Base-by-base conservation (phyloP, 1,140 invertebrate species). In the Drosophila nasuta region DNA sequence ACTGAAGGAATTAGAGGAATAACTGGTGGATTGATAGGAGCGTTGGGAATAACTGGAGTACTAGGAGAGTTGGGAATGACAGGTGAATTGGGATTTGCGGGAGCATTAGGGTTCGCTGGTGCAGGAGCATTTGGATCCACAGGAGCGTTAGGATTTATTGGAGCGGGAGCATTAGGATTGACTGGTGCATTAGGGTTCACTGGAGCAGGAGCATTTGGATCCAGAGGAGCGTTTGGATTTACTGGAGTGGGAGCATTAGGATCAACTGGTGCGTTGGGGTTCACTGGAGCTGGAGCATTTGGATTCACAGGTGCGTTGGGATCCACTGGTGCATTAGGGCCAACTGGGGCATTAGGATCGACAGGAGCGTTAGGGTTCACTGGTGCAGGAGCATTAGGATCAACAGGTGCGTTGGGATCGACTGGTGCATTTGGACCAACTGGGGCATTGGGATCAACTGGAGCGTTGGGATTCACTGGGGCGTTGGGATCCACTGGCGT, bases 321-420 rank as follows among this genome's bases (percentile, higher is more conserved):
- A 6, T 54, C 59, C 0, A 60, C 70, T 33, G 75, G 59, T 51
- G 49, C 30, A 13, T 52, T 63, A 0, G 66, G 66, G 1, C 30
- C 43, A 0, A 58, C 43, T 20, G 68, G 63, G 0, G 45, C 43
- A 3, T 58, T 77, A 0, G 20, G 75, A 5, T 54, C 38, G 0
- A 66, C 63, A 13, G 63, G 63, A 8, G 49, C 63, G 8, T 56
- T 70, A n/a, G 56, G 68, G 25, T 72, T 51, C 0, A 59, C 46
- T 17, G 66, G 66, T 6, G 45, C 54, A n/a, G 77, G 63, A 8
- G 62, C 45, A 6, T 58, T 45, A 0, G 75, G 75, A n/a, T 69
- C 49, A 0, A 73, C 70, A 38, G 75, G 59, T n/a, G 60, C 69
- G 4, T 20, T 20, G 17, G 17, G 17, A 1, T 20, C 17, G 17